These are phyloP conservation scores for Eurois occulta DNA, from an alignment of 2,888 invertebrate species.

Conservation along the genomic window DNA sequence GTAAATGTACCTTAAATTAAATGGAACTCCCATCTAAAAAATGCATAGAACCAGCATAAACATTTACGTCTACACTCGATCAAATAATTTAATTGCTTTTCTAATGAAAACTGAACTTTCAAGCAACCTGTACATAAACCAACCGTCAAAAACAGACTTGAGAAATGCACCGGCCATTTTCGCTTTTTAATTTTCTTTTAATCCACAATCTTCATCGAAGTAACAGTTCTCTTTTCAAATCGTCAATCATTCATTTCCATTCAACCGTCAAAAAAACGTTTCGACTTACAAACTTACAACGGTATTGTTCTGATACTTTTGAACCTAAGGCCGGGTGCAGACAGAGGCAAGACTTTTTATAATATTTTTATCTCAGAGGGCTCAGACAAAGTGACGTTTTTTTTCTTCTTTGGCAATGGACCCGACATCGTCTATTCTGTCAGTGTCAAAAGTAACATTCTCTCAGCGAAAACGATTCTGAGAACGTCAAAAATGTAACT, in stretches of 20 bases:
- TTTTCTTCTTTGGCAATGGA: background rate
- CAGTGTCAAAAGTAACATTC: background rate
- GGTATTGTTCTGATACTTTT: constrained; percentile 50
- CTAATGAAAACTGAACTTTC: background rate
- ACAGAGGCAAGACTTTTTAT: background rate
- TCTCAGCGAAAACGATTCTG: background rate
- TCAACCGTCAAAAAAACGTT: constrained; percentile 58
- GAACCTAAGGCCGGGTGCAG: background rate
- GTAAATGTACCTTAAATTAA: background rate
- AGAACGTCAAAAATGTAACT: background rate
- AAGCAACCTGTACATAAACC: background rate
- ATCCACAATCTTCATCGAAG: background rate
- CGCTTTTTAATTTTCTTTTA: background rate
- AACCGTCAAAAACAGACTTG: background rate
- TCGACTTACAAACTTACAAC: constrained; percentile 28
- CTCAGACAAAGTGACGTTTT: background rate
- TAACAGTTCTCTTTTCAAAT: constrained; percentile 48
- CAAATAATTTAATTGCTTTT: background rate
- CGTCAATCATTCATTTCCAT: constrained; percentile 57
- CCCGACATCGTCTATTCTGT: background rate
- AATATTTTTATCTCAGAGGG: background rate
- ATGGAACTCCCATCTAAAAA: background rate
- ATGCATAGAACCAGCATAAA: background rate
- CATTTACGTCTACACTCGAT: background rate
- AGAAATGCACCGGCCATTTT: background rate